Evolutionary conservation across 2,888 invertebrate species (phyloP).

Genomic region (Paralinhomoeus sp.): DNA sequence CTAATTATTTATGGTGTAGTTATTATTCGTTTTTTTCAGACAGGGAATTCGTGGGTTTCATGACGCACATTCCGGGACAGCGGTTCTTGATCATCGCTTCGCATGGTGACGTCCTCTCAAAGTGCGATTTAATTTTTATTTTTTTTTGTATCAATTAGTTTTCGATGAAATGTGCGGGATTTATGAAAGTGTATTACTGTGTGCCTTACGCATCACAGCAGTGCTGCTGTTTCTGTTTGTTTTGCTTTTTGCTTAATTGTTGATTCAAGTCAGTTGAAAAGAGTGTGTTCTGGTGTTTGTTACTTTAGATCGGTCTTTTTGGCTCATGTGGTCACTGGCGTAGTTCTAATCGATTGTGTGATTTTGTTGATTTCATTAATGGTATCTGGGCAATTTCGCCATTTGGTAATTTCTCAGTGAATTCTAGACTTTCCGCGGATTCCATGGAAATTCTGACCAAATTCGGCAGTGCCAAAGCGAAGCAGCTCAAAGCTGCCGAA

Average conservation of each 20-base stretch:
- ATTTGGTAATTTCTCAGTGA: not conserved
- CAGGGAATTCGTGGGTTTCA: not conserved
- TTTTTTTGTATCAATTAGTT: too few relatives aligned
- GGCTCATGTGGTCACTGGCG: too few relatives aligned
- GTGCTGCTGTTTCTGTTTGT: too few relatives aligned
- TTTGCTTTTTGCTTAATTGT: too few relatives aligned
- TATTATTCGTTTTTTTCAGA: not conserved
- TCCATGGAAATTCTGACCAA: slow-evolving; percentile 12
- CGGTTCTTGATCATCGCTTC: not conserved
- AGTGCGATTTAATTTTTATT: not conserved
- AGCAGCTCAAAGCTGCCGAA: slow-evolving; percentile 23
- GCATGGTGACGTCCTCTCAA: not conserved
- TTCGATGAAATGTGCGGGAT: too few relatives aligned
- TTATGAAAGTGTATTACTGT: too few relatives aligned
- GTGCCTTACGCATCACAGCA: too few relatives aligned
- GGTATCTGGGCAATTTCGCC: not conserved
- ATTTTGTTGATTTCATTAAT: not conserved
- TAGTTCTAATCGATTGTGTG: not conserved
- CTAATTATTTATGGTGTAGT: not conserved
- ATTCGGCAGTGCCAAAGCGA: slow-evolving; percentile 22
- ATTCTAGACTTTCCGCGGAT: not conserved
- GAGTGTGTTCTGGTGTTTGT: not conserved
- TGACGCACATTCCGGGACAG: not conserved
- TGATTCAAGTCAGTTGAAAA: too few relatives aligned
- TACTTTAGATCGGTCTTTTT: not conserved